These are phyloP conservation scores for Odocoileus virginianus DNA, from an alignment of 2,113 vertebrate species.

Conservation along the genomic window DNA sequence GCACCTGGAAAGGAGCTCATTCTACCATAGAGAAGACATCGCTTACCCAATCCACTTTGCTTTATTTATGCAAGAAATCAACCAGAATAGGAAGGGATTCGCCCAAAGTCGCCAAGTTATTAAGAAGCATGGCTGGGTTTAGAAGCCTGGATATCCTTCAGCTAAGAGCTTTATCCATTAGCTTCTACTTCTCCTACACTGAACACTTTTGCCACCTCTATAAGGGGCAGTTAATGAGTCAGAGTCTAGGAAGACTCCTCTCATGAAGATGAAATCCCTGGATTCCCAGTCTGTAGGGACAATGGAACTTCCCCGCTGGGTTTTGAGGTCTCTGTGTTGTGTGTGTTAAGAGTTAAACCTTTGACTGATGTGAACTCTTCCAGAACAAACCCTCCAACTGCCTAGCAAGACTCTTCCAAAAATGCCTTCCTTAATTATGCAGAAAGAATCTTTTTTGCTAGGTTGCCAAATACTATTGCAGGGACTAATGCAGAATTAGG, in stretches of 20 bases:
- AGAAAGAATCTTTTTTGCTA: slow-evolving; percentile 41
- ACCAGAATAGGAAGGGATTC: not conserved
- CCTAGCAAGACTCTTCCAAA: slow-evolving; percentile 60
- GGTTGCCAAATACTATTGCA: slow-evolving; percentile 14
- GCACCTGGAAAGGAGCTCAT: not conserved
- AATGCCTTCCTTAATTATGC: slow-evolving; percentile 33
- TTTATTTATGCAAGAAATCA: not conserved
- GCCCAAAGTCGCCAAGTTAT: not conserved
- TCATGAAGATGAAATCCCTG: not conserved
- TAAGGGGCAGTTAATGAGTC: not conserved
- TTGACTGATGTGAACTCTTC: not conserved
- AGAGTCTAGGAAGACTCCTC: not conserved
- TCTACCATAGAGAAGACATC: not conserved
- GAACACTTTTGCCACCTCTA: not conserved
- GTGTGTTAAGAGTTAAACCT: slow-evolving; percentile 18
- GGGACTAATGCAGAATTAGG: slow-evolving; percentile 13
- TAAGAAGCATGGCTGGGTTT: not conserved
- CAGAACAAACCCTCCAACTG: slow-evolving; percentile 52
- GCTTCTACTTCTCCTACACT: not conserved
- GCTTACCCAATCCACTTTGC: not conserved
- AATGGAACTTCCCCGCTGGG: not conserved
- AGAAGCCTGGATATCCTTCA: not conserved
- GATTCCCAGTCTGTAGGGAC: not conserved
- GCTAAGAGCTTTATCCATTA: not conserved
- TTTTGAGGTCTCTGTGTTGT: not conserved